phyloP scores from a whole-genome alignment of 2,797 vertebrate species.

The Leptodactylus fallax region DNA sequence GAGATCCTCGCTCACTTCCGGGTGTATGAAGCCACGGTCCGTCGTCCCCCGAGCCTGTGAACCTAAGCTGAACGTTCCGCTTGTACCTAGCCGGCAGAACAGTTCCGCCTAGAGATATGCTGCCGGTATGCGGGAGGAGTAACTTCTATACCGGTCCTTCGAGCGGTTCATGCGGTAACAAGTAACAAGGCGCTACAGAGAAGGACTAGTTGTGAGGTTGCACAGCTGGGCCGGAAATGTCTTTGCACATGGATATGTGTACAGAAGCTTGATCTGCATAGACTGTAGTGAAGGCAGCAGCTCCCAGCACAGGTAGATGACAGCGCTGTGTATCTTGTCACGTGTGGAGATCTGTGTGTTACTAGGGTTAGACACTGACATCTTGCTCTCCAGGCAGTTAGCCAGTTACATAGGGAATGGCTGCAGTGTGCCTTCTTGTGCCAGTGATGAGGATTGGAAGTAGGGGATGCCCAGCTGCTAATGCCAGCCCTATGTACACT shows the following conservation, averaged over 20 bases:
- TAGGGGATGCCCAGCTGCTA: too few species aligned
- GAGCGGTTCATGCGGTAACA: too few species aligned
- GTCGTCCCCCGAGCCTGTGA: neutral
- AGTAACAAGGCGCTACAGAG: too few species aligned
- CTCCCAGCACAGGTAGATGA: neutral
- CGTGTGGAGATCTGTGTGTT: too few species aligned
- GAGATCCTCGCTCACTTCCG: conserved; percentile 13
- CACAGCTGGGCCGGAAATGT: conserved; percentile 4
- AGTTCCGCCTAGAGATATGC: neutral
- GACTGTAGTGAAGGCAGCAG: neutral
- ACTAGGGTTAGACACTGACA: too few species aligned
- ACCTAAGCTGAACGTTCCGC: neutral
- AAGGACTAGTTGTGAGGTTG: neutral
- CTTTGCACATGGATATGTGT: neutral
- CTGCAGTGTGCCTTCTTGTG: too few species aligned
- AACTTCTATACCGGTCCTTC: neutral
- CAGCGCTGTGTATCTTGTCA: neutral
- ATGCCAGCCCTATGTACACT: too few species aligned
- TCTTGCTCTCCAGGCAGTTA: too few species aligned
- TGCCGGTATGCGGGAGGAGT: neutral
- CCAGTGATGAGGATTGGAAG: too few species aligned
- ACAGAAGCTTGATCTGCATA: neutral
- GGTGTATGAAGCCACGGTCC: neutral
- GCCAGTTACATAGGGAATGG: too few species aligned
- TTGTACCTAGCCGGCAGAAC: neutral